Base-by-base conservation (phyloP, 1,140 invertebrate species). In the Heliconius melpomene region DNA sequence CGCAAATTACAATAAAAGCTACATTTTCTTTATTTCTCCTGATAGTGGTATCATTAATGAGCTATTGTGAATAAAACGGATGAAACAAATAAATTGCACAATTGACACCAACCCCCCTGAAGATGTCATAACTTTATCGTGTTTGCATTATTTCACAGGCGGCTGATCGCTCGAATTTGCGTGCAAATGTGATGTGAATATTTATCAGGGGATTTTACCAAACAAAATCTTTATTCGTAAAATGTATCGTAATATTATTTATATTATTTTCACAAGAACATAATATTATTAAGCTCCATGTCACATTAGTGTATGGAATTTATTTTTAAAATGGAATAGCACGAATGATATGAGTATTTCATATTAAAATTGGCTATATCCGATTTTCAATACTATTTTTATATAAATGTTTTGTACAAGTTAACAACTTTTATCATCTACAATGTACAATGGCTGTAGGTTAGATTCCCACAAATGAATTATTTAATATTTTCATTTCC, bases 101-200 rank as follows among this genome's bases (percentile, higher is more conserved):
- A 82, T 77, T 78, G 81, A 80, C 83, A 84, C 78, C 81, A 82
- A 84, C 82, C 78, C 84, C 83, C 83, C 84, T 81, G 87, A 88
- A 93, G 86, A 88, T 89, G 89, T 89, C 88, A 91, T 90, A 93
- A 91, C 88, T 91, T 90, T 90, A 93, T 91, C 89, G 84, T 90
- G 90, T 93, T 91, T 93, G 90, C 89, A 90, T 93, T 91, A 91
- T 91, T 93, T 91, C 86, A 87, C 85, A 85, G 85, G 84, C 86
- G 87, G 86, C 86, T 91, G 91, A 91, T 90, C 89, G 85, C 82
- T 75, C 32, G 72, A 78, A 78, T 80, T 83, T 80, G 76, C 82
- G 82, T 83, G 79, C 72, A 80, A 83, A 80, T 83, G 79, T 80
- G 79, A 83, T 73, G 60, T 36, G 82, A 80, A 83, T 78, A 83